phyloP scores from a whole-genome alignment of 2,113 vertebrate genomes.

The Connochaetes taurinus region DNA sequence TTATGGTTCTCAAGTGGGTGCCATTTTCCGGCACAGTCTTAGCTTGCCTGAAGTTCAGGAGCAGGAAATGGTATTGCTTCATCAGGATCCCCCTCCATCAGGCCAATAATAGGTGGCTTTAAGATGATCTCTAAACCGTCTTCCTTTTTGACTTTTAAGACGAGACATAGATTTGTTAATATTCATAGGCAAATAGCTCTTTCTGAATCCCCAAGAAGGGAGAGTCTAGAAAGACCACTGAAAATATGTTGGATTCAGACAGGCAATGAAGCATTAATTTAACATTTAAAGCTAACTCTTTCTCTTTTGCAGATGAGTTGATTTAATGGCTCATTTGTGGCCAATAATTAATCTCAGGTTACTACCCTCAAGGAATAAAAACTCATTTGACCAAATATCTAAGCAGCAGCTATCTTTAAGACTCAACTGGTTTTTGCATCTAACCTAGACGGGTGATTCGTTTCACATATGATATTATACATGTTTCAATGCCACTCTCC shows the following conservation, averaged over 20 bases:
- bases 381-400: neutral
- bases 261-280: neutral
- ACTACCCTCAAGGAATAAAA: neutral
- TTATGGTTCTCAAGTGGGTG: neutral
- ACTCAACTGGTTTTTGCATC: neutral
- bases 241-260: constrained; percentile 7
- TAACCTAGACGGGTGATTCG: too few relatives aligned
- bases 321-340: neutral
- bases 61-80: constrained; percentile 11
- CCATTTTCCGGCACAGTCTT: neutral
- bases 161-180: neutral
- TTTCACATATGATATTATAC: too few relatives aligned
- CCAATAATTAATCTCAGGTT: constrained; percentile 28
- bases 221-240: constrained; percentile 39
- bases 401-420: neutral
- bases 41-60: neutral
- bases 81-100: neutral
- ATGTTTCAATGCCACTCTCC: too few relatives aligned
- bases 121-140: neutral
- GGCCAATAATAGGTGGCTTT: neutral
- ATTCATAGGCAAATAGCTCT: constrained; percentile 15
- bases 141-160: constrained; percentile 28
- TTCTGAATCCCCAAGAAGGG: neutral
- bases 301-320: neutral
- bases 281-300: constrained; percentile 18